Conservation (phyloP, 2,888 invertebrate genomes). For the Platycheirus rosarum region DNA sequence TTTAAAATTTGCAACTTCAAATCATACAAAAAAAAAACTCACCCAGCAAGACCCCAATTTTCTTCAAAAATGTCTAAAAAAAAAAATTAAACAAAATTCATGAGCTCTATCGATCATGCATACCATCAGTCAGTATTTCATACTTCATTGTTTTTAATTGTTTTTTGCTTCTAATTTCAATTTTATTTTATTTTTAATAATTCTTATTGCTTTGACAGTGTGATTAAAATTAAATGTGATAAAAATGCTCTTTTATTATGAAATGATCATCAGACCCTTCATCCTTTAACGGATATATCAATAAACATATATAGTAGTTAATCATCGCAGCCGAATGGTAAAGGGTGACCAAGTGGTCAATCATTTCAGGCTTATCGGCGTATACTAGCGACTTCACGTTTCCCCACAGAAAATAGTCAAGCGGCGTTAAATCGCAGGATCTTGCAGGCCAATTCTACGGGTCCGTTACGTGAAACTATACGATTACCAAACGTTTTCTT, state of each 20-base stretch:
- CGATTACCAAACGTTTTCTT: no score
- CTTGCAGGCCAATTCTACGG: no score
- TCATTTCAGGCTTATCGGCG: no score
- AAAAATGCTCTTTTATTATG: slow-evolving; percentile 27
- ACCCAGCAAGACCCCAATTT: background rate
- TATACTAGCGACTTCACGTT: no score
- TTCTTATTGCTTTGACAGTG: slow-evolving; percentile 21
- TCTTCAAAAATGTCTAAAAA: background rate
- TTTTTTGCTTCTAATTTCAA: slow-evolving; percentile 10
- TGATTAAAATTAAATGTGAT: slow-evolving; percentile 49
- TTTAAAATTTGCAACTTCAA: background rate
- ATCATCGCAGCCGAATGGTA: no score
- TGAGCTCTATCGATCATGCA: slow-evolving; percentile 36
- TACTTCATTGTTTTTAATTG: slow-evolving; percentile 58
- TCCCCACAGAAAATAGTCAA: background rate
- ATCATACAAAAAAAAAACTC: background rate
- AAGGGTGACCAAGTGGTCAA: no score
- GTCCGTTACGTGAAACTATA: no score
- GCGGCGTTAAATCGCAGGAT: no score
- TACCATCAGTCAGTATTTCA: slow-evolving; percentile 52
- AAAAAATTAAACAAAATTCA: slow-evolving; percentile 21
- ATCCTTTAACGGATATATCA: no score
- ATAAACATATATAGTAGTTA: no score
- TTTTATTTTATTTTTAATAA: slow-evolving; percentile 5
- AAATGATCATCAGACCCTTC: no score